Base-by-base conservation (phyloP, 2,888 invertebrate species). In the Chamaedrilus cognettii region DNA sequence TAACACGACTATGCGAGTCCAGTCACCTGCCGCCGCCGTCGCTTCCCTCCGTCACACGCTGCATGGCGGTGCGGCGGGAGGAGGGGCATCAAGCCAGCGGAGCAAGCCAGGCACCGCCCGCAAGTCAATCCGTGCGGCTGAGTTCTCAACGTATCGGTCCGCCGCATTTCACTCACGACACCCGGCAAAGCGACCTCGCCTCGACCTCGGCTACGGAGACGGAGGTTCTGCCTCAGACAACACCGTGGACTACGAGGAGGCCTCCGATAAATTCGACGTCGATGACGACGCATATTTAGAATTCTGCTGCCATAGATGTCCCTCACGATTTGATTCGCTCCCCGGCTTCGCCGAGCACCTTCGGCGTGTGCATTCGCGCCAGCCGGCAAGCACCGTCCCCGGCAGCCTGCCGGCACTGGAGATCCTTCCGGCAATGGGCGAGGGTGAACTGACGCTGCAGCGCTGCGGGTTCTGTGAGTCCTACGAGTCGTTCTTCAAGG, bases 391-490 rank as follows among this genome's bases (percentile, higher is more conserved):
- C 26, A 32, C n/a, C 23, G 33, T 57, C 2, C 56, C 55, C 11
- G 19, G n/a, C 26, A 32, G 30, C 23, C 56, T 57, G 4, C 56
- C 55, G 19, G 55, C 28, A 23, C 15, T 57, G 31, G 64, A 64
- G 32, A 55, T 64, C 33, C 51, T 62, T 1, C 62, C 62, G 30
- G 50, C 49, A 2, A 51, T 62, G 51, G 55, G 51, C 2, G 60
- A 64, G 31, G 59, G 34, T 4, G 33, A 49, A 26, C 32, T 51
- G 55, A 62, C 26, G 35, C 33, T 55, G 3, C 56, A 63, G 31
- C 59, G 63, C 11, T 68, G 68, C 30, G 68, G 68, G 11, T 68
- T 68, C 52, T 68, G 68, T 33, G n/a, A n/a, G n/a, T 33, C 58
- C 3, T 68, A 65, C 55, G 35, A 49, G 34, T 49, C 62, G 2